Evolutionary conservation across 2,888 invertebrate genomes (phyloP), one percentile per base, ranked within the genome.

Genomic region (Meiosimyza decipiens): DNA sequence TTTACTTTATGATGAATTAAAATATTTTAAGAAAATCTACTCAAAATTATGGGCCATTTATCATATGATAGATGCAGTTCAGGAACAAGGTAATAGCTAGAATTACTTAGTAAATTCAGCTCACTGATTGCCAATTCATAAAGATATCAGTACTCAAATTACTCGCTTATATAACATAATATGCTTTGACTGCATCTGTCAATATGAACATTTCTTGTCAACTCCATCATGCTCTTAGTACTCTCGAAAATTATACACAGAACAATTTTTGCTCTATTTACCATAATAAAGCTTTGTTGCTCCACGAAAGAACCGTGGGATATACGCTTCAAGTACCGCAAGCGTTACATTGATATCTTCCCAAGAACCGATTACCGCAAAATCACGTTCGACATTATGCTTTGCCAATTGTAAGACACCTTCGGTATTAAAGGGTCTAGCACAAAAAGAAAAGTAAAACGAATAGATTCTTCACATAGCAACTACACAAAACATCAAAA

Each of bases 271-370:
- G 15, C 28, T 11, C 49, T 16, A 67, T 89, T 89, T 87, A 95
- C 95, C 93, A 90, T 92, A 92, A 84, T 95, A 95, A 67, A 94
- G 87, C 74, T 91, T 87, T 6, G 90, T 87, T 4, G 94, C 94
- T 59, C 94, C 95, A 33, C 88, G 87, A 87, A 95, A 95, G 88
- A 94, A 95, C 75, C 91, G 94, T 1, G 82, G 83, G 77, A 95
- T 89, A 85, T 95, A 95, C 78, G 92, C 89, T 86, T 95, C 95
- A 69, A 95, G 88, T 3, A 95, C 95, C 12, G 92, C 89, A 33
- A 95, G 88, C 0, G 95, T 95, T 4, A 92, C 90, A 87, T 95
- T 95, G 84, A 94, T 89, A 81, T 95, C 95, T 83, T 95, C 95
- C 50, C 95, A 89, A 2, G 95, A 93, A 1, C 95, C 95, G 1